Percentiles rank a stretch among this genome's conserved stretches.
Conservation (phyloP, 2,888 invertebrate species). For the Eristalis arbustorum region DNA sequence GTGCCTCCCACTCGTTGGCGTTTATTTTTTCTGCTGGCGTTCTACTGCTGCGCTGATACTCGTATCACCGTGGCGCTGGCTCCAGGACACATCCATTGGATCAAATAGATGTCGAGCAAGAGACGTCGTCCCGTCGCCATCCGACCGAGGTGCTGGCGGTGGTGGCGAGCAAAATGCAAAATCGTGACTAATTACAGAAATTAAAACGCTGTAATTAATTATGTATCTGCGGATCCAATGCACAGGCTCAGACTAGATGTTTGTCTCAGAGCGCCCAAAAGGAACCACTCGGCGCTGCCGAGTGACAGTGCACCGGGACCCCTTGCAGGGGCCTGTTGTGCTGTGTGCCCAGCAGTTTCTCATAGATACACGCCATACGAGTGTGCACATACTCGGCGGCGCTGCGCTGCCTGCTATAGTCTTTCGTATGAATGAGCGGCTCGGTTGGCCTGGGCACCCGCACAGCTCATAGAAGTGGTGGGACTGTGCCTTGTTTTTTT, state of each 20-base stretch:
- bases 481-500: neutral
- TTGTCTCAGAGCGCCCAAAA: slow-evolving; percentile 63
- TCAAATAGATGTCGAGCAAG: slow-evolving; percentile 69
- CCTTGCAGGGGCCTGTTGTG: slow-evolving; percentile 13
- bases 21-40: neutral
- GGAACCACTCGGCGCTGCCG: slow-evolving; percentile 20
- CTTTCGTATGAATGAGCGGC: slow-evolving; percentile 16
- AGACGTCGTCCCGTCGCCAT: slow-evolving; percentile 51
- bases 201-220: slow-evolving; percentile 81
- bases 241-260: slow-evolving; percentile 64
- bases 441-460: neutral
- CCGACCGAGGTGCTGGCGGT: slow-evolving; percentile 28
- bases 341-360: slow-evolving; percentile 42
- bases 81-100: slow-evolving; percentile 67
- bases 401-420: neutral
- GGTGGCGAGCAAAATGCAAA: slow-evolving; percentile 72
- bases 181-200: slow-evolving; percentile 81
- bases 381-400: neutral
- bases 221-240: slow-evolving; percentile 78
- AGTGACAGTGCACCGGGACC: neutral
- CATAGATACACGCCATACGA: slow-evolving; percentile 23
- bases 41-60: slow-evolving; percentile 19
- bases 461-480: neutral
- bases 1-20: slow-evolving; percentile 55
- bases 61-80: slow-evolving; percentile 38